Conservation (phyloP, 2,113 vertebrate species). For the Riparia riparia region DNA sequence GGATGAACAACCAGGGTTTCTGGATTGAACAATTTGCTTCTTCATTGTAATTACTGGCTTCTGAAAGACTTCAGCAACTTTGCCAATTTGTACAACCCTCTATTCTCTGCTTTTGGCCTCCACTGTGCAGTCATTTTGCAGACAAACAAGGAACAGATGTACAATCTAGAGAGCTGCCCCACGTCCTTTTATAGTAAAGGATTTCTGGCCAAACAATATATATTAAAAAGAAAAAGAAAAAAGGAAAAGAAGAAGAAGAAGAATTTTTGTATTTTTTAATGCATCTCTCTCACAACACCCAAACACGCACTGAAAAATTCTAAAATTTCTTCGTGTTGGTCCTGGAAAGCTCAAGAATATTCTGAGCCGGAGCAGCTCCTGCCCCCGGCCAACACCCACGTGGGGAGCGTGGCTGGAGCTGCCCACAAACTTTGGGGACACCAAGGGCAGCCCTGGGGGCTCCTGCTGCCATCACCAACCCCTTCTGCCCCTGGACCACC, state of each 20-base stretch:
- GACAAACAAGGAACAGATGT: conserved; percentile 67
- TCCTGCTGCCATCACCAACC: not conserved
- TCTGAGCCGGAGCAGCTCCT: not conserved
- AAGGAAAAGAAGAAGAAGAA: not conserved
- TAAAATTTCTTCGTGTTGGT: rapidly evolving
- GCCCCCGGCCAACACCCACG: rapidly evolving
- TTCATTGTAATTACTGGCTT: conserved; percentile 54
- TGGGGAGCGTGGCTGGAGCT: rapidly evolving
- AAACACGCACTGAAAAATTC: not conserved
- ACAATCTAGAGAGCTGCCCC: conserved; percentile 15
- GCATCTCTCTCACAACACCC: not conserved
- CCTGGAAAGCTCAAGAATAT: not conserved
- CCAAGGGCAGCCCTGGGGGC: not conserved
- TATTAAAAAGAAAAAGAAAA: not conserved
- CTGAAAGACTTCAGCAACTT: conserved; percentile 24
- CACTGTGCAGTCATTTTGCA: not conserved
- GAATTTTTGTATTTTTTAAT: not conserved
- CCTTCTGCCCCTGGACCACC: not conserved
- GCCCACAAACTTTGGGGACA: rapidly evolving
- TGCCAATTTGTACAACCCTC: conserved; percentile 56
- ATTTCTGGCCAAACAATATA: conserved; percentile 11
- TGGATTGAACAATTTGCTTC: conserved; percentile 34
- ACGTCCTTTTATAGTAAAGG: conserved; percentile 50
- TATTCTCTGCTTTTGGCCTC: conserved; percentile 55
- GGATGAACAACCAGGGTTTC: not conserved